Evolutionary conservation across 2,113 vertebrate genomes (phyloP).

Genomic region (Corvus moneduloides): DNA sequence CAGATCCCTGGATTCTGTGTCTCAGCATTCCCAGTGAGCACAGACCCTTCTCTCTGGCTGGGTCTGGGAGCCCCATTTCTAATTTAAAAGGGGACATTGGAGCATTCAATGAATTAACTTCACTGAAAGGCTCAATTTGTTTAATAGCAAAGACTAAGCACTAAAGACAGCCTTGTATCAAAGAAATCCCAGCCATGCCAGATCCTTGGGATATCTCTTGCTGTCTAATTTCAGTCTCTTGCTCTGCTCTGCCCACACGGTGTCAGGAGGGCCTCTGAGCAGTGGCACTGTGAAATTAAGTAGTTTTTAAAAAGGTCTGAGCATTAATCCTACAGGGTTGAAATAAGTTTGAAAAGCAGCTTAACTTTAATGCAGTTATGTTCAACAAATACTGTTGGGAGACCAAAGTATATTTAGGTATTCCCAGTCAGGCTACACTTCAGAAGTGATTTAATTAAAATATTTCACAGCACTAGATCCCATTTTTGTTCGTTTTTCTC

Average conservation of each 20-base stretch:
- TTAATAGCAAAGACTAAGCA: neutral
- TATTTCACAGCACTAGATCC: neutral
- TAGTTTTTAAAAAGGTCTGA: neutral
- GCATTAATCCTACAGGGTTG: neutral
- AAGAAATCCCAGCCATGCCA: neutral
- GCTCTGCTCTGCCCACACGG: neutral
- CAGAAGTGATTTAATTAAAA: neutral
- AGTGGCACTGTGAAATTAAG: neutral
- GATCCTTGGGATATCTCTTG: neutral
- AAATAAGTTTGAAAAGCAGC: neutral
- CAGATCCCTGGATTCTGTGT: neutral
- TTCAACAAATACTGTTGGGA: neutral
- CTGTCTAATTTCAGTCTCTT: neutral
- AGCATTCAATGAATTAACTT: neutral
- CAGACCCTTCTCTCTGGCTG: neutral
- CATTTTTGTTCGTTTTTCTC: neutral
- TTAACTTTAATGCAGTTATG: neutral
- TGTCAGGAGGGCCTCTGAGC: neutral
- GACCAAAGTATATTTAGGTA: neutral
- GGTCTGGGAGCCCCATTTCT: neutral
- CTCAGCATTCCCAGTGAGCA: accelerated
- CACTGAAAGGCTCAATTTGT: neutral
- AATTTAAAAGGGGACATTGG: neutral
- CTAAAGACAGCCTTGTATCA: neutral
- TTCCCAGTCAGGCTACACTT: neutral